Base-by-base conservation (phyloP, 2,888 invertebrate species). In the Cataglyphis cursor region DNA sequence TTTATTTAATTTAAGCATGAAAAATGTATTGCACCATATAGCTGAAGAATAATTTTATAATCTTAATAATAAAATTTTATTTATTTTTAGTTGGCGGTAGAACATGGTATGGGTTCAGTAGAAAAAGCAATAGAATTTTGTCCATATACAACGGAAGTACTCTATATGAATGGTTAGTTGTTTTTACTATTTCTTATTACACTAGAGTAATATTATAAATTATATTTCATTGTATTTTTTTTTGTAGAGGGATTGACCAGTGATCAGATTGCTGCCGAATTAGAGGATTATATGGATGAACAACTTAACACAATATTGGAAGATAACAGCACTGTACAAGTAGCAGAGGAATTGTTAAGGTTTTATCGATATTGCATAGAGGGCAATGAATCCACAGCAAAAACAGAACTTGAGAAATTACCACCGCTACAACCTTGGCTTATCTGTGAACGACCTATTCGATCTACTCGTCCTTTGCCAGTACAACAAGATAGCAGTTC, bases 241-340 rank as follows among this genome's bases (percentile, higher is more conserved):
- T 87, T 15, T 80, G 3, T 51, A 94, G 94, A 94, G 21, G 82
- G 89, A n/a, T 64, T 93, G 3, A 85, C 90, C 54, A 81, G 74
- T 3, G 78, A 87, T 1, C 94, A 95, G 35, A 57, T 95, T 75
- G 93, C 93, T 10, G 76, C n/a, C 0, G 93, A 92, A 78, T 81
- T 95, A 18, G 94, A 94, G 76, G 92, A 93, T 70, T 94, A 93
- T 48, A 92, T 95, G 91, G 94, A 93, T 62, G 83, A 85, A 3
- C 82, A 90, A 65, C 94, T 94, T 57, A 91, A 91, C 38, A 93
- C 93, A 5, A 91, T 92, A 85, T 81, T 95, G 9, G 88, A 94
- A 82, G 95, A 95, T 70, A 86, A 91, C 15, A 95, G 95, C 87
- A 89, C 92, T 15, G 75, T 57, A 1, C 88, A 94, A 91, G 92